Evolutionary conservation across 2,797 vertebrate genomes (phyloP).

Genomic region (Petrocephalus sullivani): DNA sequence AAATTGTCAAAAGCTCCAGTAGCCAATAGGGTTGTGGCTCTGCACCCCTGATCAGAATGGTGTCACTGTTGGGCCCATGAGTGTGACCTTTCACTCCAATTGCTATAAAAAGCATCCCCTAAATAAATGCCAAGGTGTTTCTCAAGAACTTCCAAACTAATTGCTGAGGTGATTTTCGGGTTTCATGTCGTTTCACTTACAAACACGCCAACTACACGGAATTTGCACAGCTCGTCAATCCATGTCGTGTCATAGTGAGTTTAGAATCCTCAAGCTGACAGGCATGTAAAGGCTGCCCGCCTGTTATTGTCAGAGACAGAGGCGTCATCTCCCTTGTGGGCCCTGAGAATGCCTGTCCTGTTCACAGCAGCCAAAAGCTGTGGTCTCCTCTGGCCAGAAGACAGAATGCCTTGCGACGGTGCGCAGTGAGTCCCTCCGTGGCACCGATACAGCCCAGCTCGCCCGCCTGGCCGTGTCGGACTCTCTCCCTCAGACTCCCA

Average conservation of each 20-base stretch:
- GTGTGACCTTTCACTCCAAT: background rate
- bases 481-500: slow-evolving; percentile 10
- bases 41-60: background rate
- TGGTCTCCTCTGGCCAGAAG: slow-evolving; percentile 15
- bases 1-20: background rate
- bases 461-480: background rate
- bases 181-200: background rate
- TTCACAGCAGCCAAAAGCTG: slow-evolving; percentile 18
- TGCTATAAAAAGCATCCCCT: background rate
- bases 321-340: background rate
- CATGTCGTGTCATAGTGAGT: background rate
- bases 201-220: background rate
- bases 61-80: background rate
- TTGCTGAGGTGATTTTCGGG: background rate
- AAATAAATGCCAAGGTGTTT: background rate
- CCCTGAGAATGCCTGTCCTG: background rate
- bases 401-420: slow-evolving; percentile 12
- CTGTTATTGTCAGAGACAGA: background rate
- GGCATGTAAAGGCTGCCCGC: background rate
- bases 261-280: background rate
- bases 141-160: background rate
- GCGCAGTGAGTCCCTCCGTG: background rate
- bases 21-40: background rate
- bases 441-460: background rate
- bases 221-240: background rate